Evolutionary conservation across 2,797 vertebrate species (phyloP).

Genomic region (Thaleichthys pacificus): DNA sequence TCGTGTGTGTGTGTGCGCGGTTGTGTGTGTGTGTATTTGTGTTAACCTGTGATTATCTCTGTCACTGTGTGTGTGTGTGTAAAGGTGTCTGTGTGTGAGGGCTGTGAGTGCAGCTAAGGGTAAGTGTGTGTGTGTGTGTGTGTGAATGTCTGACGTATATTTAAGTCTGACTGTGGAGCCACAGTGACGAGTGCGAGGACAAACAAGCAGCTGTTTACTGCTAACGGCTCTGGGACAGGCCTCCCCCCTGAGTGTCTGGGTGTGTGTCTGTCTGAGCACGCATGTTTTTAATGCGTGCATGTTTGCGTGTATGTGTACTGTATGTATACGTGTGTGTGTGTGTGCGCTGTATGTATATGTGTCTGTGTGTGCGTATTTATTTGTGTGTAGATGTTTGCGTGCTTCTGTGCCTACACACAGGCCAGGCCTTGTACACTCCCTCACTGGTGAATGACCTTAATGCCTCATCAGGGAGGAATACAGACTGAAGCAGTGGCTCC

Average conservation of each 20-base stretch:
- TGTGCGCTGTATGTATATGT: neutral
- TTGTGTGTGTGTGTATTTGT: neutral
- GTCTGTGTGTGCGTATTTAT: neutral
- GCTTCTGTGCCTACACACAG: constrained; percentile 2
- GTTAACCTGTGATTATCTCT: neutral
- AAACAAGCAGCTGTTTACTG: constrained; percentile 71
- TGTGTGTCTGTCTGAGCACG: neutral
- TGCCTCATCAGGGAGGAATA: constrained; percentile 68
- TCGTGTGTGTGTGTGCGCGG: constrained; percentile 10
- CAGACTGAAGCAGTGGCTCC: constrained; percentile 3
- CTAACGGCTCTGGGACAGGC: constrained; percentile 21
- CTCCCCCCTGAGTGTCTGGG: constrained; percentile 28
- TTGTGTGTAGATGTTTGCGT: neutral
- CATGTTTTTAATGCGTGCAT: neutral
- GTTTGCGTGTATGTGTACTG: neutral
- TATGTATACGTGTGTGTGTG: constrained; percentile 4
- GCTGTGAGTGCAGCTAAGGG: constrained; percentile 14
- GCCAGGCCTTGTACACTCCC: constrained; percentile 4
- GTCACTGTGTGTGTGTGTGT: constrained; percentile 9
- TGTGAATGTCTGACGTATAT: constrained; percentile 60
- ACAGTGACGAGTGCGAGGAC: constrained; percentile 57
- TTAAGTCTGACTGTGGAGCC: constrained; percentile 60
- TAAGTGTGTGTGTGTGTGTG: constrained; percentile 1
- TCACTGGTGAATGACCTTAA: constrained; percentile 50
- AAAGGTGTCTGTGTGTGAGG: neutral